These are phyloP conservation scores for Ophioninae sp. DNA, from an alignment of 2,888 invertebrate species.

Conservation along the genomic window DNA sequence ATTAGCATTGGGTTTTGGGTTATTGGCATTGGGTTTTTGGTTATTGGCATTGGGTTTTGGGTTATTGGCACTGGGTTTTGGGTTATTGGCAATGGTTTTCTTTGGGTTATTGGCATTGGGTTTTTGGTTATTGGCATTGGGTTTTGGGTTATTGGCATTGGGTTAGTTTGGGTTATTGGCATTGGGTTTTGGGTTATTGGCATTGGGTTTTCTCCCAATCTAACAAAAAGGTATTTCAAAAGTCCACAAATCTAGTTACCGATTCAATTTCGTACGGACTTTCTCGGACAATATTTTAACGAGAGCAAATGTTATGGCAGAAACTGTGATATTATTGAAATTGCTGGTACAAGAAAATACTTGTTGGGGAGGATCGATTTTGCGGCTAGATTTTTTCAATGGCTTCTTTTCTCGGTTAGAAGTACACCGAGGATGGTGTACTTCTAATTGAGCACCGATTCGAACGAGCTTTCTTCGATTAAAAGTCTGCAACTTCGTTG, in stretches of 20 bases:
- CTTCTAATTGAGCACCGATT: constrained; percentile 46
- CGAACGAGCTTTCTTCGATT: constrained; percentile 46
- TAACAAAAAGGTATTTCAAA: constrained; percentile 4
- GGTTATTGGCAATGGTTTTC: no score
- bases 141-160: no score
- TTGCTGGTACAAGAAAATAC: not conserved
- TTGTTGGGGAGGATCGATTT: not conserved
- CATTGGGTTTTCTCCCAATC: not conserved
- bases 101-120: no score
- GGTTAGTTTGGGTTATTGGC: no score
- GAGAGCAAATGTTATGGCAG: not conserved
- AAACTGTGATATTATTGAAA: not conserved
- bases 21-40: no score
- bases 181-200: no score
- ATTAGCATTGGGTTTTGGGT: no score
- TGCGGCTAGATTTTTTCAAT: not conserved
- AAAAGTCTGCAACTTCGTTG: constrained; percentile 12
- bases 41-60: no score
- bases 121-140: no score
- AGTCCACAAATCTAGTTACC: not conserved
- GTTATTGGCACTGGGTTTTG: no score
- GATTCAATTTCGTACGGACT: not conserved
- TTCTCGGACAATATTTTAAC: not conserved
- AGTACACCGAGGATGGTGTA: constrained; percentile 15
- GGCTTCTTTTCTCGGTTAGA: not conserved